phyloP scores from a whole-genome alignment of 2,888 invertebrate species.

The Euzetes globulus region DNA sequence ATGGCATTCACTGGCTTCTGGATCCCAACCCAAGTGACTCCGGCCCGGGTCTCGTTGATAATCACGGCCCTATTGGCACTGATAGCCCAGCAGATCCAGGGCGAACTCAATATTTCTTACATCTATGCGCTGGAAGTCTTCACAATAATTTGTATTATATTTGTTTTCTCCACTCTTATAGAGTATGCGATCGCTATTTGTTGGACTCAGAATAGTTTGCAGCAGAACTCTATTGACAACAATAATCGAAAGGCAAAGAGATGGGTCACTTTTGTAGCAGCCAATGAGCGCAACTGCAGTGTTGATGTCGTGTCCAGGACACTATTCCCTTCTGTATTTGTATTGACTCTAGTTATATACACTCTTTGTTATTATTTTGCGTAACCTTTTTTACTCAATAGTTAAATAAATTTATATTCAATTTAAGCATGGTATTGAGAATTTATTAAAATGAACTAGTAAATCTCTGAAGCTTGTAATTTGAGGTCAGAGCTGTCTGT shows the following conservation, averaged over 20 bases:
- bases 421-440: no score
- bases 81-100: conserved; percentile 40
- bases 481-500: no score
- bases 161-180: conserved; percentile 43
- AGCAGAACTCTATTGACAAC: no score
- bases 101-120: conserved; percentile 45
- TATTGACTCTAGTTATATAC: background rate
- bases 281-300: background rate
- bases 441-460: no score
- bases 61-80: conserved; percentile 72
- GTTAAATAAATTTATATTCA: no score
- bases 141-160: conserved; percentile 43
- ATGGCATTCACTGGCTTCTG: conserved; percentile 4
- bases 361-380: no score
- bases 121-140: conserved; percentile 44
- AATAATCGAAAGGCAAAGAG: background rate
- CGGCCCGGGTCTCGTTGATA: background rate
- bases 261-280: background rate
- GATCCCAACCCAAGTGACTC: background rate
- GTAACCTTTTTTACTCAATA: no score
- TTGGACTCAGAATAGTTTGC: no score
- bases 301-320: background rate
- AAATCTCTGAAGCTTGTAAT: no score
- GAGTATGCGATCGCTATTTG: conserved; percentile 42
- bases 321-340: no score